These are phyloP conservation scores for Esox masquinongy DNA, from an alignment of 2,797 vertebrate species.

Conservation along the genomic window DNA sequence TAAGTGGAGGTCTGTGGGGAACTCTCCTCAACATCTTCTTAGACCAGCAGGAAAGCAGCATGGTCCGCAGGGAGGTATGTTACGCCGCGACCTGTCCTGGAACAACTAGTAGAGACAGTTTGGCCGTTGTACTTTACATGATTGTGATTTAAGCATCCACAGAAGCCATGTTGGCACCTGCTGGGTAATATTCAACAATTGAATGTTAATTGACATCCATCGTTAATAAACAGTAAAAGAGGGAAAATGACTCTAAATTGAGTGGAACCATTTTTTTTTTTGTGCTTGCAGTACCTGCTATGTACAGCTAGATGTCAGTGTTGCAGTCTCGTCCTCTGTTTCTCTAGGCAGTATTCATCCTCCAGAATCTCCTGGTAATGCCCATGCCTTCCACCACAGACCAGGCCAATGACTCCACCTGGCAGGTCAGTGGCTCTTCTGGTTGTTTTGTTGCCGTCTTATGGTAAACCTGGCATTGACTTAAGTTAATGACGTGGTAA, in stretches of 20 bases:
- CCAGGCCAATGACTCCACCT: slow-evolving; percentile 81
- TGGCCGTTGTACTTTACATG: not conserved
- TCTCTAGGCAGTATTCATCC: slow-evolving; percentile 91
- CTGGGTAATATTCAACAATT: not conserved
- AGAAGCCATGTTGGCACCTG: not conserved
- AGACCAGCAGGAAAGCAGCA: slow-evolving; percentile 91
- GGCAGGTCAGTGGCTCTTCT: slow-evolving; percentile 84
- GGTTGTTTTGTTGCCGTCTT: slow-evolving; percentile 46
- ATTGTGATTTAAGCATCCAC: not conserved
- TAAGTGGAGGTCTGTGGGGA: slow-evolving; percentile 97
- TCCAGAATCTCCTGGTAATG: slow-evolving; percentile 95
- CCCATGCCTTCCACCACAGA: slow-evolving; percentile 84
- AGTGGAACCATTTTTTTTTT: not conserved
- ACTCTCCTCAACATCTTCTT: slow-evolving; percentile 92
- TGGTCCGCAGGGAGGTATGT: slow-evolving; percentile 93
- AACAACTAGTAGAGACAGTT: not conserved
- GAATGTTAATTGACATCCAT: not conserved
- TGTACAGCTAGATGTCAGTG: slow-evolving; percentile 80
- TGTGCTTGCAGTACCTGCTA: slow-evolving; percentile 58
- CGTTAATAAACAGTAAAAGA: too few species aligned
- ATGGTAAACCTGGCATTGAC: not conserved
- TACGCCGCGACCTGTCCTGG: not conserved
- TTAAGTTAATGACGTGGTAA: not conserved
- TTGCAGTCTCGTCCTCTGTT: slow-evolving; percentile 55
- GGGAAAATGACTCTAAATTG: not conserved